A percentile compares a stretch with the other conserved stretches of the same genome.
These are phyloP conservation scores for Vireo altiloquus DNA, from an alignment of 2,113 vertebrate species.

Conservation along the genomic window DNA sequence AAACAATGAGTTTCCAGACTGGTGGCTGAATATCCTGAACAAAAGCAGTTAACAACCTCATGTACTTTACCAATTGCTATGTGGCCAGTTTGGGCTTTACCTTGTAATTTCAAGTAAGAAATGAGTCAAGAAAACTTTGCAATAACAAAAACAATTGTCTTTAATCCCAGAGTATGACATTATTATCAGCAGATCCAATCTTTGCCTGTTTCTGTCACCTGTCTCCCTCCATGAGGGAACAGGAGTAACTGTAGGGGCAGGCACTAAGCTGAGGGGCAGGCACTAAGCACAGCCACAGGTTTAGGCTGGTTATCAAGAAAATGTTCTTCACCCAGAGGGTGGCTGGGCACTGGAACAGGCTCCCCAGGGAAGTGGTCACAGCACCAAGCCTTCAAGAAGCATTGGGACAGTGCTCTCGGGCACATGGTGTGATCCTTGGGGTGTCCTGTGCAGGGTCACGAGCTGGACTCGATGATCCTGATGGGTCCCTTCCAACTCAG, in stretches of 20 bases:
- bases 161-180: background rate
- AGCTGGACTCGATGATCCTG: background rate
- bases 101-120: background rate
- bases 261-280: background rate
- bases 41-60: background rate
- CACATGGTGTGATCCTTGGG: background rate
- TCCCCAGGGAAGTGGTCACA: background rate
- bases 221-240: background rate
- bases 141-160: background rate
- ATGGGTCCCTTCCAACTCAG: background rate
- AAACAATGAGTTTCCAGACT: background rate
- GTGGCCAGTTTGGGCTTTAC: background rate
- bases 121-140: background rate
- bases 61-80: background rate
- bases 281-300: background rate
- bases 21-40: background rate
- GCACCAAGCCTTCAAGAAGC: background rate
- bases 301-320: background rate
- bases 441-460: background rate
- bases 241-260: background rate
- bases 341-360: background rate
- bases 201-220: background rate
- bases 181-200: background rate
- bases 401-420: background rate
- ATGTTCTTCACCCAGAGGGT: background rate